These are phyloP conservation scores for Neogobius melanostomus DNA, from an alignment of 2,113 vertebrate genomes.

Conservation along the genomic window DNA sequence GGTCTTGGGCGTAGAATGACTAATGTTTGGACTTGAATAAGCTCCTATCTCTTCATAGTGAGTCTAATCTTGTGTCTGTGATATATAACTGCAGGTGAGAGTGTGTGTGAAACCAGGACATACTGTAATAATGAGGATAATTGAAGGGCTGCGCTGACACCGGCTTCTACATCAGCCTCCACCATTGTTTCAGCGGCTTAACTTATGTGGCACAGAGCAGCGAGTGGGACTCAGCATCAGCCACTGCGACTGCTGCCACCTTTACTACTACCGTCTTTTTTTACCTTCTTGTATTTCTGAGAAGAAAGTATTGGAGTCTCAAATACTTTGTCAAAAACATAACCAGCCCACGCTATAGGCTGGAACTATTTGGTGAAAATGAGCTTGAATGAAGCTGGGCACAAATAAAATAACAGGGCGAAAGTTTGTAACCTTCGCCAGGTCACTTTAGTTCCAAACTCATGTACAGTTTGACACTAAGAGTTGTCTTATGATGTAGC, in stretches of 20 bases:
- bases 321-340: too few relatives aligned
- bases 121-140: slow-evolving; percentile 57
- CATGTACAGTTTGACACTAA: too few relatives aligned
- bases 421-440: too few relatives aligned
- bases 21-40: slow-evolving; percentile 50
- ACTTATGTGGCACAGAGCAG: slow-evolving; percentile 24
- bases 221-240: slow-evolving; percentile 26
- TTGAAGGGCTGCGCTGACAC: slow-evolving; percentile 48
- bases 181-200: slow-evolving; percentile 37
- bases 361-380: too few relatives aligned
- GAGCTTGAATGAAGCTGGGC: too few relatives aligned
- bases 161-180: slow-evolving; percentile 26
- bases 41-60: slow-evolving; percentile 33
- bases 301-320: not conserved
- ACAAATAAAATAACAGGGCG: too few relatives aligned
- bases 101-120: slow-evolving; percentile 51
- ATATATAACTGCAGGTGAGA: slow-evolving; percentile 51
- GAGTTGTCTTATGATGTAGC: too few relatives aligned
- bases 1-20: slow-evolving; percentile 37
- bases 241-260: slow-evolving; percentile 2
- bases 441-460: too few relatives aligned
- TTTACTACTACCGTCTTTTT: not conserved
- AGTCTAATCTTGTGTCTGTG: slow-evolving; percentile 42
- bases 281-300: not conserved
- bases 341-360: too few relatives aligned